Evolutionary conservation across 2,888 invertebrate species (phyloP), one percentile per base, ranked within the genome.

Genomic region (Mesorhabditis spiculigera): DNA sequence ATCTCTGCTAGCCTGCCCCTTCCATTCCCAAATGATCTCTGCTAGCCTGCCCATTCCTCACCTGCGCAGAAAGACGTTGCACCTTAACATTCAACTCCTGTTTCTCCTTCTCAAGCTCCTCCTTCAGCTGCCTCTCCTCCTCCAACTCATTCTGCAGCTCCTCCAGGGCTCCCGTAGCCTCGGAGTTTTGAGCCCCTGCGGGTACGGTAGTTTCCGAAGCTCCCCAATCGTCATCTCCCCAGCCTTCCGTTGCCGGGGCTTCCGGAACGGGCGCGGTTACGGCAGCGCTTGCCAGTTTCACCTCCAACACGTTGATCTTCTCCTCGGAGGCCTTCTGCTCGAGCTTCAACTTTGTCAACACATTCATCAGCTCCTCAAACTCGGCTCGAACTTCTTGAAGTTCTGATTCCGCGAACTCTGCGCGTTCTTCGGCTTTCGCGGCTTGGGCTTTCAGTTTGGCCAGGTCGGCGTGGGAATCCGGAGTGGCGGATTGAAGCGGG

Each of bases 161-260:
- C 65, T 65, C 44, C 43, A 10, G 5, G 6, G 10, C 5, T 16
- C 43, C 5, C 42, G 42, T 6, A 28, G 65, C 3, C n/a, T 28
- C 28, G 28, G 28, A 3, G 65, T 43, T 28, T 65, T 41, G 28
- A 65, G 42, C 45, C 68, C 68, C 69, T 69, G 71, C 67, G 69
- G 67, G n/a, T 42, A 3, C 5, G 65, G 4, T 4, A 58, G 13
- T 5, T 68, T 62, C 5, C 65, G 67, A 4, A 71, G 71, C 43
- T 71, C 71, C 3, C 63, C 5, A 8, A 71, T 65, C 5, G 68
- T 69, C 28, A 67, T 68, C 43, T 71, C 5, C 42, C 41, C 6
- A 28, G 65, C n/a, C n/a, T 28, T 28, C 28, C 28, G 28, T 43
- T 43, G 13, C 44, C n/a, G 28, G 44, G 42, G 62, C 68, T 69